Evolutionary conservation across 1,140 invertebrate species (phyloP).

Genomic region (Penaeus indicus): DNA sequence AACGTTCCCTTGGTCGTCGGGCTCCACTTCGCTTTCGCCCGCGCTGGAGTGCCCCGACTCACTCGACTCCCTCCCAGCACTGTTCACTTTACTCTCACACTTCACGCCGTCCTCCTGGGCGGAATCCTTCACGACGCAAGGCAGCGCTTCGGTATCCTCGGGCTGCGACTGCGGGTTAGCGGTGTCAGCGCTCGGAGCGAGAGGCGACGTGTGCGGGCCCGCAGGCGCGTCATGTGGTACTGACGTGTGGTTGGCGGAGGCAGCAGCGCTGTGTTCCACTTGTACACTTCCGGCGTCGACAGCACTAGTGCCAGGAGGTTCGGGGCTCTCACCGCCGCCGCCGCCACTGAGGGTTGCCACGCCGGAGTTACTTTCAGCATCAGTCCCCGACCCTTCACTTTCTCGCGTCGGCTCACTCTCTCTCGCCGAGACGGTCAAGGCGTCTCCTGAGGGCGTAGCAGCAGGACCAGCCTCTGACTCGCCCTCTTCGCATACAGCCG

Average conservation of each 20-base stretch:
- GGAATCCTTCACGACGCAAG: background rate
- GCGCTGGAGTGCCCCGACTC: constrained; percentile 64
- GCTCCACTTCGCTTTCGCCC: constrained; percentile 61
- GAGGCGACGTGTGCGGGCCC: constrained; percentile 52
- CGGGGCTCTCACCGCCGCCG: constrained; percentile 28
- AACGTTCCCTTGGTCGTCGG: constrained; percentile 54
- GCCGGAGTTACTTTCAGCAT: constrained; percentile 46
- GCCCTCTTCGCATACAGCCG: background rate
- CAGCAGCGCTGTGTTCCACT: constrained; percentile 61
- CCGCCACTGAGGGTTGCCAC: background rate
- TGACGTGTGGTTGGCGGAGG: constrained; percentile 48
- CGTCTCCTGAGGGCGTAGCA: constrained; percentile 7
- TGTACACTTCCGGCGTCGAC: constrained; percentile 60
- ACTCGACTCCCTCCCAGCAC: constrained; percentile 41
- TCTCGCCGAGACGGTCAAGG: background rate
- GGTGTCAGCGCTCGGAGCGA: background rate
- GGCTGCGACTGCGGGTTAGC: background rate
- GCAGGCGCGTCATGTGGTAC: constrained; percentile 45
- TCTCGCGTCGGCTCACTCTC: constrained; percentile 20
- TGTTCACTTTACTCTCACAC: constrained; percentile 40
- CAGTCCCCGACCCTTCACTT: constrained; percentile 46
- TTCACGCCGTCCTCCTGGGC: background rate
- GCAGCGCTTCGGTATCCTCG: no score
- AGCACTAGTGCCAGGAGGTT: constrained; percentile 35
- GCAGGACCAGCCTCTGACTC: constrained; percentile 24